Conservation (phyloP, 2,888 invertebrate genomes). For the Thecocarcelia acutangulata region DNA sequence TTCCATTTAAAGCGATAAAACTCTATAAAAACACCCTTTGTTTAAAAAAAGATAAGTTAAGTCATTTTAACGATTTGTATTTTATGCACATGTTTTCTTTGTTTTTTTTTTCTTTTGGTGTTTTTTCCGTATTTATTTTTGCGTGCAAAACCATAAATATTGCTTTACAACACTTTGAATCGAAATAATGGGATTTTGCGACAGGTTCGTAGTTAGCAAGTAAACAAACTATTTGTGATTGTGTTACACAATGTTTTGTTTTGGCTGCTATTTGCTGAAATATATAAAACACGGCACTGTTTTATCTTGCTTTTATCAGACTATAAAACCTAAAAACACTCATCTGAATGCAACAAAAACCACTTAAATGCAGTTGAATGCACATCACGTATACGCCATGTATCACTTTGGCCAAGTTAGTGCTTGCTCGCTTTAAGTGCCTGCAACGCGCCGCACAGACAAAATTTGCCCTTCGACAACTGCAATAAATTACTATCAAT, state of each 20-base stretch:
- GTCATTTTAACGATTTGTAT: slow-evolving; percentile 36
- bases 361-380: slow-evolving; percentile 38
- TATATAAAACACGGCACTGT: background rate
- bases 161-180: slow-evolving; percentile 31
- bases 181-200: slow-evolving; percentile 5
- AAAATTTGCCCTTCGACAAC: slow-evolving; percentile 16
- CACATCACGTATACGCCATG: slow-evolving; percentile 67
- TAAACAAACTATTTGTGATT: background rate
- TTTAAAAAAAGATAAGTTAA: background rate
- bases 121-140: background rate
- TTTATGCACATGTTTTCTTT: slow-evolving; percentile 30
- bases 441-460: slow-evolving; percentile 7
- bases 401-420: slow-evolving; percentile 11
- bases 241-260: too few species aligned
- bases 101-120: background rate
- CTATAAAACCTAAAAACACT: slow-evolving; percentile 2
- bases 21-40: slow-evolving; percentile 7
- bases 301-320: slow-evolving; percentile 15
- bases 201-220: slow-evolving; percentile 8
- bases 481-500: slow-evolving; percentile 42
- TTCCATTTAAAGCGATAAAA: too few species aligned
- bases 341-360: slow-evolving; percentile 7
- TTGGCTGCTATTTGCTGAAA: background rate
- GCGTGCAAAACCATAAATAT: slow-evolving; percentile 42
- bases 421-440: background rate